A percentile compares a stretch with the other conserved stretches of the same genome.
Conservation (phyloP, 2,888 invertebrate species). For the Mesorhabditis spiculigera region DNA sequence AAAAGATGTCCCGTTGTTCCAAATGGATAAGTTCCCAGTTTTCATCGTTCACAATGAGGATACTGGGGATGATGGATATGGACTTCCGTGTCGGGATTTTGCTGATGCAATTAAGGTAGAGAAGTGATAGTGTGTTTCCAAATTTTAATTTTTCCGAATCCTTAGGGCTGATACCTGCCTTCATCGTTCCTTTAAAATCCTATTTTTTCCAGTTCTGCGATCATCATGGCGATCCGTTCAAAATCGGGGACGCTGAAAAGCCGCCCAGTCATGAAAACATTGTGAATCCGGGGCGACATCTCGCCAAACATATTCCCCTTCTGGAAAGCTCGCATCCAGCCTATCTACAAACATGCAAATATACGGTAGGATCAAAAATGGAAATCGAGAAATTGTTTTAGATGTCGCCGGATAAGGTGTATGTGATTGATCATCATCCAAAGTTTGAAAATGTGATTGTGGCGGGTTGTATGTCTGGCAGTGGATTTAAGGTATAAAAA, state of each 20-base stretch:
- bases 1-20: slow-evolving; percentile 12
- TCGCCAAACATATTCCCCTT: slow-evolving; percentile 12
- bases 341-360: slow-evolving; percentile 32
- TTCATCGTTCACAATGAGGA: slow-evolving; percentile 20
- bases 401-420: slow-evolving; percentile 34
- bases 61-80: slow-evolving; percentile 15
- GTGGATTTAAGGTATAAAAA: slow-evolving; percentile 48
- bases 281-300: slow-evolving; percentile 22
- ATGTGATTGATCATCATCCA: slow-evolving; percentile 31
- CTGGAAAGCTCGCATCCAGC: slow-evolving; percentile 22
- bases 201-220: slow-evolving; percentile 23
- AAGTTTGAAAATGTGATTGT: slow-evolving; percentile 40
- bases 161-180: no score
- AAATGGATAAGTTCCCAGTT: slow-evolving; percentile 28
- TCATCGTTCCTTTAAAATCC: no score
- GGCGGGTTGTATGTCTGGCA: slow-evolving; percentile 51
- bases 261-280: slow-evolving; percentile 21
- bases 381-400: slow-evolving; percentile 13
- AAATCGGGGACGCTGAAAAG: slow-evolving; percentile 11
- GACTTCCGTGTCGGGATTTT: slow-evolving; percentile 28
- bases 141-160: no score
- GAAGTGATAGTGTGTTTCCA: not conserved
- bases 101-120: slow-evolving; percentile 28
- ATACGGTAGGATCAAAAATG: slow-evolving; percentile 24
- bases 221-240: slow-evolving; percentile 21